Conservation (phyloP, 2,888 invertebrate species). For the Smittia sp. region DNA sequence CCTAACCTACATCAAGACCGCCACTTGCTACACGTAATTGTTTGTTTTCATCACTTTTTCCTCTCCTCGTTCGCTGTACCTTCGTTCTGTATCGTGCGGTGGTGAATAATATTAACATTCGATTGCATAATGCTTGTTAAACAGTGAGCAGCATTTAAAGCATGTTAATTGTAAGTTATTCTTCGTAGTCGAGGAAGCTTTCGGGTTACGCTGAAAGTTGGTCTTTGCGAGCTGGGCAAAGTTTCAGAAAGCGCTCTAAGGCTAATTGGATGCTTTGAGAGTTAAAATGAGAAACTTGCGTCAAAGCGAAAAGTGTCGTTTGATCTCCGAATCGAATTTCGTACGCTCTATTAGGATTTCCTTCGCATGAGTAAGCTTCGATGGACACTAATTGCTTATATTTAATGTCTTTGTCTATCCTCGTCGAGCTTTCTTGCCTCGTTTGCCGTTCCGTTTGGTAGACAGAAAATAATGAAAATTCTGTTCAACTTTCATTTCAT, state of each 20-base stretch:
- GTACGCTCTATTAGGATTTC: not conserved
- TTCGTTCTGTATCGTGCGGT: not conserved
- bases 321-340: not conserved
- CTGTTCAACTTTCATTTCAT: no score
- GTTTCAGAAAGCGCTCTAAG: not conserved
- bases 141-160: not conserved
- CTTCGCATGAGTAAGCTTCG: not conserved
- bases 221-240: not conserved
- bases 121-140: not conserved
- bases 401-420: constrained; percentile 3
- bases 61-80: not conserved
- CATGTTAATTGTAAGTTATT: constrained; percentile 6
- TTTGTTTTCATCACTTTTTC: constrained; percentile 6
- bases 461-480: no score
- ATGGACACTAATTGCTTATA: constrained; percentile 17
- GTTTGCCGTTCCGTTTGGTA: no score
- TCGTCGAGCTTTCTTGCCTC: no score
- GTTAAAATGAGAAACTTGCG: not conserved
- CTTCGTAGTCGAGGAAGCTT: not conserved
- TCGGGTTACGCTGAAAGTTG: not conserved
- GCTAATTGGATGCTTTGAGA: not conserved
- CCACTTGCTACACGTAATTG: constrained; percentile 7
- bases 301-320: not conserved
- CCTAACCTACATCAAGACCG: not conserved
- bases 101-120: not conserved